These are phyloP conservation scores for Callipepla squamata DNA, from an alignment of 2,113 vertebrate genomes.

Conservation along the genomic window DNA sequence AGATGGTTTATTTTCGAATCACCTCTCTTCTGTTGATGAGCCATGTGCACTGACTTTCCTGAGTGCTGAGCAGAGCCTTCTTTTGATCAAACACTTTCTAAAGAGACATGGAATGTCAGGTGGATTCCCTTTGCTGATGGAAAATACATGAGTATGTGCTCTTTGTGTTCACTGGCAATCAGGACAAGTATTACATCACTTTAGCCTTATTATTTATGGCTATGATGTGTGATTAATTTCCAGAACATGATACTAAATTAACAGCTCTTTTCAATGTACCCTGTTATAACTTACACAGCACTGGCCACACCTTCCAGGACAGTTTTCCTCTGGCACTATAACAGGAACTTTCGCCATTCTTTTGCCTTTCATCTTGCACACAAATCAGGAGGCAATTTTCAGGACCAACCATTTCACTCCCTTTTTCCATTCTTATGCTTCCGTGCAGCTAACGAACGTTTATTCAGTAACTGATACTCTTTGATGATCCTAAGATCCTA, in stretches of 20 bases:
- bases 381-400: background rate
- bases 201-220: background rate
- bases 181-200: background rate
- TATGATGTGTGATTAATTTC: background rate
- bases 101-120: background rate
- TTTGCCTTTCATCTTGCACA: background rate
- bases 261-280: background rate
- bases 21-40: background rate
- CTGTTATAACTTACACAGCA: background rate
- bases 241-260: background rate
- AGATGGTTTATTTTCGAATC: background rate
- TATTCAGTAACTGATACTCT: background rate
- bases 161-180: background rate
- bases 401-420: background rate
- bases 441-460: background rate
- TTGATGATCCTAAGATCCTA: background rate
- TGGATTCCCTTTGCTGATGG: background rate
- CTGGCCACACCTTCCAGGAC: background rate
- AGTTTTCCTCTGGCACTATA: background rate
- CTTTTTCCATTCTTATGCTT: background rate
- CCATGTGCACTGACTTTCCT: background rate
- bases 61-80: background rate
- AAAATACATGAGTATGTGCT: background rate
- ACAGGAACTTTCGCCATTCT: background rate
- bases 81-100: background rate